phyloP scores from a whole-genome alignment of 2,797 vertebrate species.

The Eulemur mongoz region DNA sequence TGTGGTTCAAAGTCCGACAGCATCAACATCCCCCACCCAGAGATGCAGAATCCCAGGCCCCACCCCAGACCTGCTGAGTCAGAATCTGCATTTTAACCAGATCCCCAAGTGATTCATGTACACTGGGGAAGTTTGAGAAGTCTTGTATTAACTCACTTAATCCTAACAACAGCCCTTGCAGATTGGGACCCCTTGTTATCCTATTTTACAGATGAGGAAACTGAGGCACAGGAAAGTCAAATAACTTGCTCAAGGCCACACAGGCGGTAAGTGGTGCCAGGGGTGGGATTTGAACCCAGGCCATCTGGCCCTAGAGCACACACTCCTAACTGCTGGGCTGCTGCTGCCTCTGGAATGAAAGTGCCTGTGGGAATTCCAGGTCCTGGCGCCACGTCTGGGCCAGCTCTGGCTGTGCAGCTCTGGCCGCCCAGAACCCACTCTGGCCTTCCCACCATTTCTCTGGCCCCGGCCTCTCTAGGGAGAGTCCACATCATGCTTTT shows the following conservation, averaged over 20 bases:
- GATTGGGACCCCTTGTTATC: not conserved
- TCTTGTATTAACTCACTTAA: not conserved
- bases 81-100: not conserved
- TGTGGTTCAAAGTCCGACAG: not conserved
- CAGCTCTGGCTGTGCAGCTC: not conserved
- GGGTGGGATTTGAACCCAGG: not conserved
- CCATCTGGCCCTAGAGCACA: not conserved
- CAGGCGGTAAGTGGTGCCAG: not conserved
- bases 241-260: not conserved
- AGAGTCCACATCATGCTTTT: too few species aligned
- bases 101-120: accelerated
- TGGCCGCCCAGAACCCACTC: not conserved
- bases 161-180: not conserved
- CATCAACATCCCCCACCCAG: not conserved
- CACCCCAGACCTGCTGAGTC: not conserved
- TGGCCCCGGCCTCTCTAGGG: not conserved
- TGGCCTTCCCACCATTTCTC: not conserved
- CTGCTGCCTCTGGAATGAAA: not conserved
- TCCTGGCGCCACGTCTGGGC: accelerated
- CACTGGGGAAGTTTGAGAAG: not conserved
- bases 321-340: not conserved
- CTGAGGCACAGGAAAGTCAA: not conserved
- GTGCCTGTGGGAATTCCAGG: not conserved
- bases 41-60: not conserved
- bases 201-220: not conserved